phyloP scores from a whole-genome alignment of 1,140 invertebrate species.

The Zaprionus davidi region DNA sequence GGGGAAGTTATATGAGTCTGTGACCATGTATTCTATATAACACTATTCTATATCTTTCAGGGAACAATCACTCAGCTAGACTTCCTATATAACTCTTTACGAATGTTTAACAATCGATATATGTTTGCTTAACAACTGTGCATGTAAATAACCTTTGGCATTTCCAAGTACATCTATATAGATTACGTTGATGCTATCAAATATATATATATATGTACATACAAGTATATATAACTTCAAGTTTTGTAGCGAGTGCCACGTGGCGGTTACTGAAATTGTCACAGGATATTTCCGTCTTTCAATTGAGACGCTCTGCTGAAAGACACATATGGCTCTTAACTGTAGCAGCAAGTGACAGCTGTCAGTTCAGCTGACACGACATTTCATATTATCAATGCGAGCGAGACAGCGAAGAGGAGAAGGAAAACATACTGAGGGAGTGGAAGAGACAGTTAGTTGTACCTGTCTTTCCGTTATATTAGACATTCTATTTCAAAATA shows the following conservation, averaged over 20 bases:
- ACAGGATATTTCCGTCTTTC: constrained; percentile 19
- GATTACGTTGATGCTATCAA: no score
- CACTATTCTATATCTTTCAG: no score
- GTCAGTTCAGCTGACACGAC: constrained; percentile 58
- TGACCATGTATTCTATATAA: no score
- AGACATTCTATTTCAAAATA: constrained; percentile 1
- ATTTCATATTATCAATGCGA: constrained; percentile 48
- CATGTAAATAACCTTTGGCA: no score
- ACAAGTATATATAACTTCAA: no score
- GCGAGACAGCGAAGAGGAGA: neutral
- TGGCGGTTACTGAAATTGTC: constrained; percentile 18
- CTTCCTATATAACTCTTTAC: no score
- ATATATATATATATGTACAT: no score
- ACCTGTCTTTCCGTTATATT: neutral
- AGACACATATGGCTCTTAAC: constrained; percentile 13
- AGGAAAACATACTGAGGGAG: neutral
- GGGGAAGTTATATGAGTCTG: no score
- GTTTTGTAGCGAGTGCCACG: constrained; percentile 3
- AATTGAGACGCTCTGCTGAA: constrained; percentile 7
- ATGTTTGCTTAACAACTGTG: no score
- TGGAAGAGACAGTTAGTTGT: neutral
- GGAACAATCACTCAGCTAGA: no score
- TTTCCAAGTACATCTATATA: no score
- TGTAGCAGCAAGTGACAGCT: constrained; percentile 52
- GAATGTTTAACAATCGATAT: no score